Evolutionary conservation across 1,140 invertebrate genomes (phyloP).

Genomic region (Mya arenaria): DNA sequence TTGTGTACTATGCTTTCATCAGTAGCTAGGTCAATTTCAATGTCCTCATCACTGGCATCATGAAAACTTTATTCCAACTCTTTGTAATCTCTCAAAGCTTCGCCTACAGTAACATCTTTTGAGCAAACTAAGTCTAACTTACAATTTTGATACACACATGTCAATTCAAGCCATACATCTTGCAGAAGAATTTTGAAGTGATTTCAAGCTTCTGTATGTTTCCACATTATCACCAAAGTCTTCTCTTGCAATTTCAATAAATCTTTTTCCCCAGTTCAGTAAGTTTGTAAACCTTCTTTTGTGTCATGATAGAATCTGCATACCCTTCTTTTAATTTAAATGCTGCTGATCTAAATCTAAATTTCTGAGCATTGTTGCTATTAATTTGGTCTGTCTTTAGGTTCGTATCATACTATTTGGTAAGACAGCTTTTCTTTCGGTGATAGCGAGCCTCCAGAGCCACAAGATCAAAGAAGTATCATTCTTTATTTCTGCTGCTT

Average conservation of each 20-base stretch:
- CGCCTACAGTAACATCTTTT: not conserved
- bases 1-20: conserved; percentile 7
- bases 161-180: not conserved
- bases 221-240: not conserved
- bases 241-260: conserved; percentile 1
- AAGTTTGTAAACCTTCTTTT: conserved; percentile 2
- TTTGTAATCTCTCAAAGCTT: not conserved
- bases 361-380: not conserved
- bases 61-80: not conserved
- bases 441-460: conserved; percentile 22
- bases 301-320: not conserved
- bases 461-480: not conserved
- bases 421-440: conserved; percentile 14
- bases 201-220: not conserved
- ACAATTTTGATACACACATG: not conserved
- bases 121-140: conserved; percentile 6
- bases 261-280: not conserved
- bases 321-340: not conserved
- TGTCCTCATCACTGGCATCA: not conserved
- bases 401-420: not conserved
- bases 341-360: not conserved
- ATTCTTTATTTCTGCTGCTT: not conserved
- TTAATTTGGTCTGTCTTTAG: not conserved
- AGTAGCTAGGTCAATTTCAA: not conserved
- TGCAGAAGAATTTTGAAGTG: conserved; percentile 7